Evolutionary conservation across 2,113 vertebrate species (phyloP).

Genomic region (Zeus faber): DNA sequence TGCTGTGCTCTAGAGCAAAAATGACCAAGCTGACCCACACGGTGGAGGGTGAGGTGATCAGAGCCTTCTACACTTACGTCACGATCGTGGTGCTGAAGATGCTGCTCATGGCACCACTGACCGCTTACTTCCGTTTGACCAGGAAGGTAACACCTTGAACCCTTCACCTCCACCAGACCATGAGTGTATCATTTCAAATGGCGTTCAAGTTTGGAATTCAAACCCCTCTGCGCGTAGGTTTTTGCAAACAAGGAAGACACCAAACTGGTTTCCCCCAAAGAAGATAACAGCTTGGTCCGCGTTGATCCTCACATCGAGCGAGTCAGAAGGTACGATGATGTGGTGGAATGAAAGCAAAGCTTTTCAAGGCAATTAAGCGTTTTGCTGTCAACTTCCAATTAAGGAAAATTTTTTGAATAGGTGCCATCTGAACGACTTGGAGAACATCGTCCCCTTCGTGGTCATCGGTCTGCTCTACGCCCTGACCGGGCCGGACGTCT

Average conservation of each 20-base stretch:
- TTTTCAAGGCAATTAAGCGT: too few relatives aligned
- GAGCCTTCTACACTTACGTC: slow-evolving; percentile 73
- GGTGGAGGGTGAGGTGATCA: slow-evolving; percentile 67
- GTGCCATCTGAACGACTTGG: slow-evolving; percentile 90
- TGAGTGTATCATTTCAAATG: neutral
- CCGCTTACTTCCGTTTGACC: slow-evolving; percentile 68
- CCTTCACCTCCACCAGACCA: slow-evolving; percentile 6
- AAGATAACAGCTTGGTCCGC: slow-evolving; percentile 62
- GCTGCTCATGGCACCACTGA: slow-evolving; percentile 80
- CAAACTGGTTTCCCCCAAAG: slow-evolving; percentile 57
- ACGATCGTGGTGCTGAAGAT: slow-evolving; percentile 79
- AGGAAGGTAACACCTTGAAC: too few relatives aligned
- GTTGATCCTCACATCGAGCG: slow-evolving; percentile 79
- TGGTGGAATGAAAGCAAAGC: too few relatives aligned
- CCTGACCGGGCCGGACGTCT: slow-evolving; percentile 77
- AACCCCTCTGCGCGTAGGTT: slow-evolving; percentile 50
- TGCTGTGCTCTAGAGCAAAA: slow-evolving; percentile 64
- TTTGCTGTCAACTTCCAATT: too few relatives aligned
- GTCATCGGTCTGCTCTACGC: slow-evolving; percentile 84
- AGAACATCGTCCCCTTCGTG: slow-evolving; percentile 88
- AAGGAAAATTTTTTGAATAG: too few relatives aligned
- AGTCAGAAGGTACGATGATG: slow-evolving; percentile 73
- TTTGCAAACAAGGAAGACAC: slow-evolving; percentile 81
- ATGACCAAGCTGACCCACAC: slow-evolving; percentile 39
- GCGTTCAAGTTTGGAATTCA: too few relatives aligned